Evolutionary conservation across 2,888 invertebrate genomes (phyloP).

Genomic region (Gasteruption jaculator): DNA sequence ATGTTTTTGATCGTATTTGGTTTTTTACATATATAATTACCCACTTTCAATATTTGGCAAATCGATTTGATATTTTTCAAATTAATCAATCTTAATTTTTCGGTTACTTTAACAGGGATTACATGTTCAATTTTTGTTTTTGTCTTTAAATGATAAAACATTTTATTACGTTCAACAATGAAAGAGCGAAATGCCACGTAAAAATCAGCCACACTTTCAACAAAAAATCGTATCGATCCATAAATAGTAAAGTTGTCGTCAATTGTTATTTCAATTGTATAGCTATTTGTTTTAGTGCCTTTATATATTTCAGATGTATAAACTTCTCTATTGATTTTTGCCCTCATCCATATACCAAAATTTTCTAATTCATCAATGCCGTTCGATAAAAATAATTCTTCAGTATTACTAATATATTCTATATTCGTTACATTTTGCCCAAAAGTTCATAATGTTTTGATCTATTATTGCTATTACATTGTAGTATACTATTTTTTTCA

Average conservation of each 20-base stretch:
- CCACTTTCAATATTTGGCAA: background rate
- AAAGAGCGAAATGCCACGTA: constrained; percentile 11
- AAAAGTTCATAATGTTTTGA: no score
- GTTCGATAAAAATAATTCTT: no score
- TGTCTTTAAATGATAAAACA: constrained; percentile 12
- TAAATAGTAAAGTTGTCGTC: constrained; percentile 13
- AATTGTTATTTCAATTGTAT: no score
- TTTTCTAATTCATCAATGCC: no score
- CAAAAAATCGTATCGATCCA: constrained; percentile 18
- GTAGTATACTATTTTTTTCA: no score
- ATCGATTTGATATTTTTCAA: background rate
- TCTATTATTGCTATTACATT: no score
- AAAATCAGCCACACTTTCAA: constrained; percentile 9
- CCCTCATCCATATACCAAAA: no score
- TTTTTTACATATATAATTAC: constrained; percentile 3
- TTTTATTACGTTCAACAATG: constrained; percentile 13
- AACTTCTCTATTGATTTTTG: no score
- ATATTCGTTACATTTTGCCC: no score
- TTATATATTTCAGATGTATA: no score
- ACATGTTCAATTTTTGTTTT: constrained; percentile 15
- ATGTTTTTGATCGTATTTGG: constrained; percentile 4
- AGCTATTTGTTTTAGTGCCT: no score
- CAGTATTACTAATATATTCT: no score
- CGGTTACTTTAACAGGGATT: constrained; percentile 12
- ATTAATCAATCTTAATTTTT: constrained; percentile 1